Evolutionary conservation across 2,113 vertebrate species (phyloP).

Genomic region (Pelecanoides urinatrix): DNA sequence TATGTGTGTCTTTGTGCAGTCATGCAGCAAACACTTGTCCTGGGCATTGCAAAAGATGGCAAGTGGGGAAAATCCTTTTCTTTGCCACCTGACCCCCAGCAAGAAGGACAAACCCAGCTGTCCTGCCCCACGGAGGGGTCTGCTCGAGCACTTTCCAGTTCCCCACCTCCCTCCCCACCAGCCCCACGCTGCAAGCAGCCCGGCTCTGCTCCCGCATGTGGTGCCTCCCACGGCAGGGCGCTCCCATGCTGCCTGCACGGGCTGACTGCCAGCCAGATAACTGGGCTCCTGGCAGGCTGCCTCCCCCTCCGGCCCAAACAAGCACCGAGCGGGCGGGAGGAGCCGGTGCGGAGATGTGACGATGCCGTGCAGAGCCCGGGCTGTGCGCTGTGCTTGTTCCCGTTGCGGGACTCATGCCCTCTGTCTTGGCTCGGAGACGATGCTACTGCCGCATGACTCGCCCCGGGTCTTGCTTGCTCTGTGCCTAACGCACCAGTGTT

Average conservation of each 20-base stretch:
- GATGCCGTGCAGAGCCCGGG: background rate
- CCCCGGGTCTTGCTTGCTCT: background rate
- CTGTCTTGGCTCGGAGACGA: background rate
- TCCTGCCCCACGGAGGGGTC: background rate
- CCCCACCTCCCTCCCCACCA: rapidly evolving
- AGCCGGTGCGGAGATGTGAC: background rate
- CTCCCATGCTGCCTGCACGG: background rate
- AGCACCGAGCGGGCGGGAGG: background rate
- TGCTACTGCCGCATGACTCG: rapidly evolving
- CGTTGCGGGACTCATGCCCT: background rate
- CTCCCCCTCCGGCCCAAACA: background rate
- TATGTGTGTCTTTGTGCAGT: background rate
- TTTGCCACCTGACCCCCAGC: background rate
- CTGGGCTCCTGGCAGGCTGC: background rate
- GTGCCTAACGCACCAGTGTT: background rate
- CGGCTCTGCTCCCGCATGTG: rapidly evolving
- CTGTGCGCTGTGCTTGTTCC: background rate
- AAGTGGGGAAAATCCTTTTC: background rate
- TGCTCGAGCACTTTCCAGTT: background rate
- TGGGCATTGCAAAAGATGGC: background rate
- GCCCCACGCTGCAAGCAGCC: rapidly evolving
- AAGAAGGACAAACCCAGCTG: background rate
- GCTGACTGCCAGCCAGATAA: background rate
- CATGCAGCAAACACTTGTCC: background rate
- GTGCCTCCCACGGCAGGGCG: background rate